Conservation (phyloP, 2,797 vertebrate species). For the Anableps anableps region DNA sequence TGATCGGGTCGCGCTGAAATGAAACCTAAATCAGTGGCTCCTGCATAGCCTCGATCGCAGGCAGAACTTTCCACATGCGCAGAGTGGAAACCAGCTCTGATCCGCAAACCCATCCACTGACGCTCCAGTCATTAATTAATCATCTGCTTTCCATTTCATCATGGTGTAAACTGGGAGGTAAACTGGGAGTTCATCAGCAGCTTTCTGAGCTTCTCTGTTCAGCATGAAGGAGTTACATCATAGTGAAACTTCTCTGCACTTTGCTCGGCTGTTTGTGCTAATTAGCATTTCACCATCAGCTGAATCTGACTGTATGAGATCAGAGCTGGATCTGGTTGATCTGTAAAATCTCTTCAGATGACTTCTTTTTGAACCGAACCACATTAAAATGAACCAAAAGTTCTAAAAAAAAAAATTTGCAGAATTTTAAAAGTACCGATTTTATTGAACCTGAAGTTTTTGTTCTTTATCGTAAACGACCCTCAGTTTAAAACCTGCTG, state of each 20-base stretch:
- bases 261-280: not conserved
- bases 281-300: not conserved
- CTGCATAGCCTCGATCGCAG: not conserved
- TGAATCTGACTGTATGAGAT: not conserved
- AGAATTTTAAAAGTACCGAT: not conserved
- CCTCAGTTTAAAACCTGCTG: not conserved
- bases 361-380: not conserved
- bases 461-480: not conserved
- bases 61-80: not conserved
- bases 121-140: not conserved
- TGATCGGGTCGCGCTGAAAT: constrained; percentile 8
- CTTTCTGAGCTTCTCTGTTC: not conserved
- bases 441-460: not conserved
- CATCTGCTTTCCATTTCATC: not conserved
- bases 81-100: not conserved
- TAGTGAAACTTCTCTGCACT: not conserved
- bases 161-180: not conserved
- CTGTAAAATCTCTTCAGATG: no score
- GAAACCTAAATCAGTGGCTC: constrained; percentile 25
- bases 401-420: no score
- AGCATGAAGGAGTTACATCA: not conserved
- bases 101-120: not conserved
- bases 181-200: not conserved
- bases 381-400: not conserved
- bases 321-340: not conserved